Evolutionary conservation across 2,888 invertebrate species (phyloP).

Genomic region (Hymenopus coronatus): DNA sequence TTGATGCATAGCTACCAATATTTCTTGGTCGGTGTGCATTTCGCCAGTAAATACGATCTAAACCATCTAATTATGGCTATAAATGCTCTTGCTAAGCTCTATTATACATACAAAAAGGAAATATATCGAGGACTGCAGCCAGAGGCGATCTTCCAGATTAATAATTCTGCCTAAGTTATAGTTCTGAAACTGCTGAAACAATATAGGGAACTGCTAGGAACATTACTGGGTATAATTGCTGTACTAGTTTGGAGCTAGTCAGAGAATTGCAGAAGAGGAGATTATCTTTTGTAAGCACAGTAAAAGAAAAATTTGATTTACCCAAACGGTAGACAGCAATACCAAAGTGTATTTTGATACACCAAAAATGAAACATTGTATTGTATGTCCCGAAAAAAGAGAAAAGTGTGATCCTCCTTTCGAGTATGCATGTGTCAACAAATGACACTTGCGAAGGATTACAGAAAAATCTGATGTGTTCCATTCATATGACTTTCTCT

Average conservation of each 20-base stretch:
- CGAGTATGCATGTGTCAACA: not conserved
- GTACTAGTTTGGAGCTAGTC: conserved; percentile 29
- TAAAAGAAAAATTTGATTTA: conserved; percentile 23
- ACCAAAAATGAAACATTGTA: conserved; percentile 26
- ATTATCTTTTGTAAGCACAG: conserved; percentile 29
- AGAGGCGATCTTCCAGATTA: too few relatives aligned
- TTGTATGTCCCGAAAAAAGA: conserved; percentile 23
- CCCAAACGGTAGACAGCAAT: not conserved
- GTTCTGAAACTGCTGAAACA: conserved; percentile 33
- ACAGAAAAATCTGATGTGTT: too few relatives aligned
- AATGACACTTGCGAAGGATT: not conserved
- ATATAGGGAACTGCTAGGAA: conserved; percentile 34
- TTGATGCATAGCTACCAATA: too few relatives aligned
- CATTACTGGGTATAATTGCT: conserved; percentile 33
- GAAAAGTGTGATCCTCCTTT: conserved; percentile 12
- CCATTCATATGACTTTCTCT: too few relatives aligned
- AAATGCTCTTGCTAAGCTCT: too few relatives aligned
- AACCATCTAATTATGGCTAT: too few relatives aligned
- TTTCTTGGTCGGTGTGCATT: too few relatives aligned
- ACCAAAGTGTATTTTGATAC: conserved; percentile 27
- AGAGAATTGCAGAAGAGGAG: conserved; percentile 19
- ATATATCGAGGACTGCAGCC: too few relatives aligned
- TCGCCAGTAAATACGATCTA: too few relatives aligned
- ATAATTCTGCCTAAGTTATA: not conserved
- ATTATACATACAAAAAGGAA: too few relatives aligned